Evolutionary conservation across 2,113 vertebrate species (phyloP).

Genomic region (Chunga burmeisteri): DNA sequence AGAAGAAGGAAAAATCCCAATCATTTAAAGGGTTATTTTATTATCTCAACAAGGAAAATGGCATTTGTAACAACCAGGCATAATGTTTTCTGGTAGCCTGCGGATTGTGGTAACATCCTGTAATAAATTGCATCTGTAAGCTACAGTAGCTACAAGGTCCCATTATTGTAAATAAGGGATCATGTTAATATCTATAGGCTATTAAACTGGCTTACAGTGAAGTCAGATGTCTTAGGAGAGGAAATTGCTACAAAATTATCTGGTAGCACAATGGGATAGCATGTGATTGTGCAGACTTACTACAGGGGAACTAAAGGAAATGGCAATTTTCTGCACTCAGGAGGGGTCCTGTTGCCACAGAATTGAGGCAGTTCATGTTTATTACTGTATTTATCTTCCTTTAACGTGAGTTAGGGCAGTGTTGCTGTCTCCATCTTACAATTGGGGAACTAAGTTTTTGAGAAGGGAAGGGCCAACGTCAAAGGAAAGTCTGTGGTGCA

Average conservation of each 20-base stretch:
- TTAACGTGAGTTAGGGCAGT: background rate
- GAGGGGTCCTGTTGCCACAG: conserved; percentile 24
- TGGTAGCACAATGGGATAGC: conserved; percentile 46
- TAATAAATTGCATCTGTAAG: conserved; percentile 65
- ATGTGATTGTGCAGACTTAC: conserved; percentile 30
- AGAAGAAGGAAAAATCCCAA: conserved; percentile 44
- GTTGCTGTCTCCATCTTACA: background rate
- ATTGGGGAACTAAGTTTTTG: background rate
- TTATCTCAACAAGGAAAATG: conserved; percentile 59
- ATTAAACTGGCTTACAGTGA: conserved; percentile 55
- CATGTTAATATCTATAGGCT: conserved; percentile 69
- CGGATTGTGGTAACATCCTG: conserved; percentile 56
- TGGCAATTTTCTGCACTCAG: conserved; percentile 49
- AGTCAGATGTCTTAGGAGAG: conserved; percentile 55
- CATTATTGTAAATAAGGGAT: conserved; percentile 67
- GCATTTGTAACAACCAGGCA: conserved; percentile 52
- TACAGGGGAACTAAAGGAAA: conserved; percentile 36
- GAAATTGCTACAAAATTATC: conserved; percentile 61
- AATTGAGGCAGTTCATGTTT: conserved; percentile 8
- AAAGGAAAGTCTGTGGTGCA: background rate
- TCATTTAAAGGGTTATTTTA: conserved; percentile 60
- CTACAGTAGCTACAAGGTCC: conserved; percentile 50
- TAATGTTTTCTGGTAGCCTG: conserved; percentile 55
- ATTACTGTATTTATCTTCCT: conserved; percentile 42
- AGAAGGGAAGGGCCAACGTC: background rate